Percentiles rank a stretch among this genome's conserved stretches.
Conservation (phyloP, 2,888 invertebrate species). For the Hirtodrosophila alboralis region DNA sequence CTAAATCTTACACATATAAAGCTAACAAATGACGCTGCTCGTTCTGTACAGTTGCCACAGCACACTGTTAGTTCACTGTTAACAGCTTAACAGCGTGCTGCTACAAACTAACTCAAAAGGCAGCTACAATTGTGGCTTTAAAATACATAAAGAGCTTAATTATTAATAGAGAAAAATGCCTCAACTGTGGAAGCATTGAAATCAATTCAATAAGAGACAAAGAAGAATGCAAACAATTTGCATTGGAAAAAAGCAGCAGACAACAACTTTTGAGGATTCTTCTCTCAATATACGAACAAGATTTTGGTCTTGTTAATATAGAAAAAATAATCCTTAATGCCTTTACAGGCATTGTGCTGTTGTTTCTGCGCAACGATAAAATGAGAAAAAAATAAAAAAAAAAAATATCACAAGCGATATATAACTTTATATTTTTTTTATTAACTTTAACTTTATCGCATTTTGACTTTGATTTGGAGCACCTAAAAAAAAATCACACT, state of each 20-base stretch:
- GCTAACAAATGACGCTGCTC: not conserved
- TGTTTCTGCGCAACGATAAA: constrained; percentile 12
- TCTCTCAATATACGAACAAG: constrained; percentile 3
- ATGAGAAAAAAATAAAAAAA: constrained; percentile 1
- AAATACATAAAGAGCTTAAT: constrained; percentile 8
- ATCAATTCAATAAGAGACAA: constrained; percentile 7
- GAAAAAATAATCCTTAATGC: constrained; percentile 10
- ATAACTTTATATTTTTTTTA: too few relatives aligned
- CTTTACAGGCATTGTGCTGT: not conserved
- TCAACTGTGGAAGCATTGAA: constrained; percentile 4
- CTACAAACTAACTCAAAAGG: not conserved
- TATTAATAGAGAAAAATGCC: constrained; percentile 6
- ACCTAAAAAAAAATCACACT: constrained; percentile 15
- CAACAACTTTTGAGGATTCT: not conserved
- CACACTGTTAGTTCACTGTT: constrained; percentile 10
- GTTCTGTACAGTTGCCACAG: too few relatives aligned
- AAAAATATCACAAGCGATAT: not conserved
- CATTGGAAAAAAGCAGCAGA: constrained; percentile 11
- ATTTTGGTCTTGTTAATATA: not conserved
- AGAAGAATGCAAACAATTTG: constrained; percentile 11
- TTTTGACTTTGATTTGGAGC: constrained; percentile 1
- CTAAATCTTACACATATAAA: constrained; percentile 2
- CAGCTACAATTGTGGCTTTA: not conserved
- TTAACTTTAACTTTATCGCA: too few relatives aligned
- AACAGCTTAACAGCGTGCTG: constrained; percentile 5